phyloP scores from a whole-genome alignment of 2,797 vertebrate genomes.

The Geotrypetes seraphini region DNA sequence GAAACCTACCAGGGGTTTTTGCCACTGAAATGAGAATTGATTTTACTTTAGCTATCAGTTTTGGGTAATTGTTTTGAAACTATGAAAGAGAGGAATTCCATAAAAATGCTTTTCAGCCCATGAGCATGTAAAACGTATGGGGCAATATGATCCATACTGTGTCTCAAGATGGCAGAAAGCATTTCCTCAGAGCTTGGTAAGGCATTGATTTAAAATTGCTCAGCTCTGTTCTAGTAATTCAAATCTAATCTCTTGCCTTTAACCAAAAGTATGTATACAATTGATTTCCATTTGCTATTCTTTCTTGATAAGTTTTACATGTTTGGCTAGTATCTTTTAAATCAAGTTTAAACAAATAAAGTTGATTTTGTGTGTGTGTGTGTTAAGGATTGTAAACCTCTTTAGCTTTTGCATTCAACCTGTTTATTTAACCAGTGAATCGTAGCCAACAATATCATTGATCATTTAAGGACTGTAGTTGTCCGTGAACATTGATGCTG shows the following conservation, averaged over 20 bases:
- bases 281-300: slow-evolving; percentile 24
- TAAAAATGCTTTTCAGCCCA: too few species aligned
- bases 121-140: too few species aligned
- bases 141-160: neutral
- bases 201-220: slow-evolving; percentile 16
- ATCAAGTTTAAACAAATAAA: slow-evolving; percentile 34
- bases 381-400: slow-evolving; percentile 20
- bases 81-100: too few species aligned
- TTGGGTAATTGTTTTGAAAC: too few species aligned
- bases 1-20: too few species aligned
- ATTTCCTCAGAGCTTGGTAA: slow-evolving; percentile 9
- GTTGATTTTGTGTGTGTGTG: slow-evolving; percentile 24
- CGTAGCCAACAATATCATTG: too few species aligned
- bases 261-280: slow-evolving; percentile 2
- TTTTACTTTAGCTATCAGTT: too few species aligned
- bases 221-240: slow-evolving; percentile 12
- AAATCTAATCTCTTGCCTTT: too few species aligned
- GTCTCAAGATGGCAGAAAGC: neutral
- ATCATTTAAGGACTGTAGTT: too few species aligned
- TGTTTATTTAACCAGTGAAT: slow-evolving; percentile 14
- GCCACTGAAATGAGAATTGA: too few species aligned
- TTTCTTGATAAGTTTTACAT: slow-evolving; percentile 6
- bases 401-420: neutral
- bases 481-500: too few species aligned
- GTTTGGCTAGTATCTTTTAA: slow-evolving; percentile 38